phyloP scores from a whole-genome alignment of 2,113 vertebrate species.

The Octodon degus region DNA sequence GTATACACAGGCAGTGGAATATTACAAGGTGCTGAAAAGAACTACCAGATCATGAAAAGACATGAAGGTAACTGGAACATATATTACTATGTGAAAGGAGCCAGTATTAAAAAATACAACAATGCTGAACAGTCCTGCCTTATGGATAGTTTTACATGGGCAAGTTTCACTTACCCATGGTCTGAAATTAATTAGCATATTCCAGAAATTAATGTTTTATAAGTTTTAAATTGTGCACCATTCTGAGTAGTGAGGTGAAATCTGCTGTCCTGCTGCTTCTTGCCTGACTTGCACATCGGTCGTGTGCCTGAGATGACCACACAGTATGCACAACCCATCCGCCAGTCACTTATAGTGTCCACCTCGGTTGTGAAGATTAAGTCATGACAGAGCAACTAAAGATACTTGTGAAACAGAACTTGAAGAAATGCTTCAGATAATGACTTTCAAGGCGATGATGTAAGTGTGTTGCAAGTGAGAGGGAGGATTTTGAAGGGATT shows the following conservation, averaged over 20 bases:
- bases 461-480: not conserved
- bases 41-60: not conserved
- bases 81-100: not conserved
- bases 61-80: not conserved
- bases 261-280: not conserved
- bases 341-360: not conserved
- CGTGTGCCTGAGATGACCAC: not conserved
- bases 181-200: not conserved
- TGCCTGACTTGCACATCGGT: not conserved
- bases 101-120: not conserved
- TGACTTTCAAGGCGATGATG: not conserved
- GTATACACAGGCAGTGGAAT: not conserved
- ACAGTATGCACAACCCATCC: not conserved
- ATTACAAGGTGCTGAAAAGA: not conserved
- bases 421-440: not conserved
- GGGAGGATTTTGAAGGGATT: not conserved
- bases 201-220: not conserved
- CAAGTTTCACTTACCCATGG: not conserved
- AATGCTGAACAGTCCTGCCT: too few species aligned
- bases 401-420: not conserved
- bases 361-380: not conserved
- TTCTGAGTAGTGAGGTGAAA: not conserved
- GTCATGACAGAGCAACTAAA: not conserved
- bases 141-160: not conserved
- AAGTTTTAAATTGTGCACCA: not conserved